A percentile compares a stretch with the other conserved stretches of the same genome.
These are phyloP conservation scores for Prionailurus bengalensis DNA, from an alignment of 2,113 vertebrate species.

Conservation along the genomic window DNA sequence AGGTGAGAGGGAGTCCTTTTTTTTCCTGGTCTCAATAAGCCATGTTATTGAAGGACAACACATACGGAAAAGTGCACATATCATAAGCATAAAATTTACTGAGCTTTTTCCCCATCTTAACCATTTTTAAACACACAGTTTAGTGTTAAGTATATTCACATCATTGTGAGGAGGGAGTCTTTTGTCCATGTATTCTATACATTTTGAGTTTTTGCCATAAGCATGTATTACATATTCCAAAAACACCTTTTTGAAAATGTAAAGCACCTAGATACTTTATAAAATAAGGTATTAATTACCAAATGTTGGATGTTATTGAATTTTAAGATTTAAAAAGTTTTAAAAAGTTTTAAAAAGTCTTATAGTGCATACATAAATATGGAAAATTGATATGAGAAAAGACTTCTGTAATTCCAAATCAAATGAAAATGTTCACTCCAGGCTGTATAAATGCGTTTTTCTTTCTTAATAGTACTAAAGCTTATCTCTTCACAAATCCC, in stretches of 20 bases:
- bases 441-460: neutral
- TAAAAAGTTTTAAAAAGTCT: neutral
- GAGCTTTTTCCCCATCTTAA: neutral
- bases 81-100: neutral
- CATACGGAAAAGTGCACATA: neutral
- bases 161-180: neutral
- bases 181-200: neutral
- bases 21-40: neutral
- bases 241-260: conserved; percentile 13
- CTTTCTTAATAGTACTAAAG: neutral
- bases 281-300: neutral
- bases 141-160: neutral
- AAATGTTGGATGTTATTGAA: neutral
- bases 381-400: neutral
- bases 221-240: neutral
- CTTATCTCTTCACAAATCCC: neutral
- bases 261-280: neutral
- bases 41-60: neutral
- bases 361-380: neutral
- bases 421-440: neutral
- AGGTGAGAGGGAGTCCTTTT: neutral
- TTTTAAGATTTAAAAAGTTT: neutral
- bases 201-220: neutral
- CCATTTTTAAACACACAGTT: neutral
- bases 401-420: neutral